A percentile compares a stretch with the other conserved stretches of the same genome.
phyloP scores from a whole-genome alignment of 2,797 vertebrate species.

The Sardinella longiceps region DNA sequence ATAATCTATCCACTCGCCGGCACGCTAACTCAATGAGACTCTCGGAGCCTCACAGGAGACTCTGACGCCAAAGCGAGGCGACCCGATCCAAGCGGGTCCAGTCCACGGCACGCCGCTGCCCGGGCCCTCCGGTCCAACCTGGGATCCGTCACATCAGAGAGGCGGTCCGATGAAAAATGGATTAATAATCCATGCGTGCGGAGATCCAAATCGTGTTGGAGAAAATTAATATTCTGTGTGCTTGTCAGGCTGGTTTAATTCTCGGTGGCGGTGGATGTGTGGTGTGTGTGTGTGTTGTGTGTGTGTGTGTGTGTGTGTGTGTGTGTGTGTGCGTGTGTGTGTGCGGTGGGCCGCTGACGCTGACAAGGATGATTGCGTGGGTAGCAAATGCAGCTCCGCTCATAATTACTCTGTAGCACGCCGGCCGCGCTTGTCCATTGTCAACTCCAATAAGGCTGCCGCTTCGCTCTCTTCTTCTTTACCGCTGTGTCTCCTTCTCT shows the following conservation, averaged over 20 bases:
- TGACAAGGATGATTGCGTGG: constrained; percentile 74
- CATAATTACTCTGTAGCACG: constrained; percentile 71
- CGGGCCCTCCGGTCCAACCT: neutral
- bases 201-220: constrained; percentile 61
- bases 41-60: neutral
- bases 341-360: too few relatives aligned
- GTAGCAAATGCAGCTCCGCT: constrained; percentile 68
- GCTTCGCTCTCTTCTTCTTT: constrained; percentile 32
- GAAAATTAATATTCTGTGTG: constrained; percentile 70
- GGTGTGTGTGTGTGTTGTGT: too few relatives aligned
- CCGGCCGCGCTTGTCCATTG: constrained; percentile 67
- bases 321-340: too few relatives aligned
- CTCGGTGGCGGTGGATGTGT: too few relatives aligned
- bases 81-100: too few relatives aligned
- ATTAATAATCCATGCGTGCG: constrained; percentile 64
- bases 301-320: too few relatives aligned
- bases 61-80: neutral
- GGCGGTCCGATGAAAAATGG: constrained; percentile 58
- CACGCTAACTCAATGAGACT: neutral
- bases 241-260: constrained; percentile 71
- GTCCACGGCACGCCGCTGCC: neutral
- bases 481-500: neutral
- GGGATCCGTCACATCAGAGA: constrained; percentile 59
- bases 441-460: constrained; percentile 66
- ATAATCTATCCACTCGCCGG: neutral